Evolutionary conservation across 2,888 invertebrate genomes (phyloP).

Genomic region (Coelopa pilipes): DNA sequence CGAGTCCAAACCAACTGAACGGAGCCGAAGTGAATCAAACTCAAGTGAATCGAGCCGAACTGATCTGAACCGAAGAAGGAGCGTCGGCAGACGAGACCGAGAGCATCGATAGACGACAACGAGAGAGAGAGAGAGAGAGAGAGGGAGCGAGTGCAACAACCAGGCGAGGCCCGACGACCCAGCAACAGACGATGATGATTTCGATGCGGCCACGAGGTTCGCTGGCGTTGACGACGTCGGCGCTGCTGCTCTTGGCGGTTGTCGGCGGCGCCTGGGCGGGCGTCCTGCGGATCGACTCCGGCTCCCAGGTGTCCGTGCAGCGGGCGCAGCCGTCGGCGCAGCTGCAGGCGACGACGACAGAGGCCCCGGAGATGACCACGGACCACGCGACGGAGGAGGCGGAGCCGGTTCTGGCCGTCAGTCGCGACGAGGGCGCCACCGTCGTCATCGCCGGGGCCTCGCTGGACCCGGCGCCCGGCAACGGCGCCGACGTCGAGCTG

Average conservation of each 20-base stretch:
- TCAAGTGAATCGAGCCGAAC: no score
- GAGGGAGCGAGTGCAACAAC: no score
- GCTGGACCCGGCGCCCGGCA: constrained; percentile 48
- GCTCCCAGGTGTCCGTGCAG: not conserved
- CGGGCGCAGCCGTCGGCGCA: not conserved
- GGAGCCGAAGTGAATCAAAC: no score
- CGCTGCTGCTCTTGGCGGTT: constrained; percentile 7
- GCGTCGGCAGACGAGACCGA: no score
- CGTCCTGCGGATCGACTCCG: constrained; percentile 35
- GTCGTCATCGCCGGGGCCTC: constrained; percentile 45
- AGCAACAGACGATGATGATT: no score
- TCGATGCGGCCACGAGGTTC: no score
- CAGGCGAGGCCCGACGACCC: no score
- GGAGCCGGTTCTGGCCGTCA: constrained; percentile 33
- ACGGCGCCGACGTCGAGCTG: constrained; percentile 8
- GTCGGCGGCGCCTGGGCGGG: constrained; percentile 24
- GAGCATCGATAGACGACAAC: no score
- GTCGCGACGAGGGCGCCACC: constrained; percentile 52
- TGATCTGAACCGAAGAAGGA: no score
- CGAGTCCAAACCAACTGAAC: no score
- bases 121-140: not conserved
- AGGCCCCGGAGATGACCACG: constrained; percentile 13
- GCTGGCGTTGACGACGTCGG: not conserved
- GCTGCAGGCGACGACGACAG: not conserved
- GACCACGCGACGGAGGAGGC: constrained; percentile 1